These are phyloP conservation scores for Amia ocellicauda DNA, from an alignment of 2,113 vertebrate species.

Conservation along the genomic window DNA sequence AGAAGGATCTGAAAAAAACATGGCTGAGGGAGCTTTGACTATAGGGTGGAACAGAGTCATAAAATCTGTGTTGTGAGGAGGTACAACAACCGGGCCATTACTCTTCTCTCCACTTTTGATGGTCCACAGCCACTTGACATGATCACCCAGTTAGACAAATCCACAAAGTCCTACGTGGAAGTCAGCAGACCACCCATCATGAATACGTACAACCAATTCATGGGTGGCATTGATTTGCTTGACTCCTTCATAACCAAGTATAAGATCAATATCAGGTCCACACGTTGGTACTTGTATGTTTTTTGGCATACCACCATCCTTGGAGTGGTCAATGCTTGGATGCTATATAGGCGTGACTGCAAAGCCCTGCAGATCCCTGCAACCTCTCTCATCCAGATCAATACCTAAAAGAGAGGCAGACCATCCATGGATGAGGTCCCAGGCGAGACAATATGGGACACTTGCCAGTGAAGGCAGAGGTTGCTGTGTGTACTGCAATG, in stretches of 20 bases:
- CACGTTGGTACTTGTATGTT: slow-evolving; percentile 22
- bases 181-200: slow-evolving; percentile 22
- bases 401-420: slow-evolving; percentile 7
- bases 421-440: slow-evolving; percentile 10
- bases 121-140: slow-evolving; percentile 13
- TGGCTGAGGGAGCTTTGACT: slow-evolving; percentile 23
- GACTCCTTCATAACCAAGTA: slow-evolving; percentile 24
- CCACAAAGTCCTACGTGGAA: no score
- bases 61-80: no score
- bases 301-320: slow-evolving; percentile 27
- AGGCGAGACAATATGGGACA: slow-evolving; percentile 9
- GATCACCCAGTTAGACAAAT: slow-evolving; percentile 23
- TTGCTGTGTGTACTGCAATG: slow-evolving; percentile 17
- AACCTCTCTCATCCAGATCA: slow-evolving; percentile 26
- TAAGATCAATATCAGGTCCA: slow-evolving; percentile 20
- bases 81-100: no score
- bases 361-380: slow-evolving; percentile 19
- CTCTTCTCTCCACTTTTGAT: slow-evolving; percentile 20
- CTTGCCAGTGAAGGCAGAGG: slow-evolving; percentile 21
- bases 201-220: slow-evolving; percentile 17
- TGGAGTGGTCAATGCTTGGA: slow-evolving; percentile 23
- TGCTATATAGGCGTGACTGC: slow-evolving; percentile 23
- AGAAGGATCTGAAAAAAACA: no score
- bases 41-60: slow-evolving; percentile 22
- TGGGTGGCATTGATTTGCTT: no score